Percentiles rank a stretch among this genome's conserved stretches.
phyloP scores from a whole-genome alignment of 2,888 invertebrate species.

The Melieria omissa region DNA sequence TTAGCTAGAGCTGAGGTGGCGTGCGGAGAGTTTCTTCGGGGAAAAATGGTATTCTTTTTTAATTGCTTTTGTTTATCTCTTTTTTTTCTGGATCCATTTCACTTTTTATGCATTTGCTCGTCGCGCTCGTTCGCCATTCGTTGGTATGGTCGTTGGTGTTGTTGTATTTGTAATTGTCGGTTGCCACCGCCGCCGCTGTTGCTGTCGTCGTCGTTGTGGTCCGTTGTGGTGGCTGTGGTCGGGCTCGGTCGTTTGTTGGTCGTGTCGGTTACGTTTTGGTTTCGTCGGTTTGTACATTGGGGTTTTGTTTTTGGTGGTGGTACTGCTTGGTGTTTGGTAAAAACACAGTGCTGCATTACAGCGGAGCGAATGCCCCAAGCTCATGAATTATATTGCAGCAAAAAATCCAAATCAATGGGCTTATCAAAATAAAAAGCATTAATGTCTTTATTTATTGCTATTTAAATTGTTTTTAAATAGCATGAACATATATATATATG shows the following conservation, averaged over 20 bases:
- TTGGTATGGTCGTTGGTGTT: too few species aligned
- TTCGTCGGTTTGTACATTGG: conserved; percentile 40
- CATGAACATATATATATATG: too few species aligned
- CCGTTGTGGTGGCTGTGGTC: conserved; percentile 35
- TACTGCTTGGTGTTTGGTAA: conserved; percentile 18
- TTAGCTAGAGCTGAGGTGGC: neutral
- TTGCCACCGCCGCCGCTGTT: too few species aligned
- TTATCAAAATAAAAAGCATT: too few species aligned
- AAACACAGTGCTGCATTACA: conserved; percentile 27
- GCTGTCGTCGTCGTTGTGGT: conserved; percentile 15
- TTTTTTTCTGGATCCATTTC: conserved; percentile 57
- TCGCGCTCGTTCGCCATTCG: neutral
- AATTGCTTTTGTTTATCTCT: conserved; percentile 62
- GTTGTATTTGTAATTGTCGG: too few species aligned
- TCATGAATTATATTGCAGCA: too few species aligned
- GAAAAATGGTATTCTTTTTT: conserved; percentile 50
- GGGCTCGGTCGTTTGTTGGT: conserved; percentile 41
- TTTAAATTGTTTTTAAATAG: too few species aligned
- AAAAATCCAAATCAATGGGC: too few species aligned
- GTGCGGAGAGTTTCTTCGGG: neutral
- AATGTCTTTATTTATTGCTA: too few species aligned
- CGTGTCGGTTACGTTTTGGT: conserved; percentile 44
- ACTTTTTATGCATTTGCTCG: conserved; percentile 53
- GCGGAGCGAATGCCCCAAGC: too few species aligned
- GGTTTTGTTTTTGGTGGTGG: conserved; percentile 38